Base-by-base conservation (phyloP, 2,113 vertebrate genomes). In the Nansenia antarctica region DNA sequence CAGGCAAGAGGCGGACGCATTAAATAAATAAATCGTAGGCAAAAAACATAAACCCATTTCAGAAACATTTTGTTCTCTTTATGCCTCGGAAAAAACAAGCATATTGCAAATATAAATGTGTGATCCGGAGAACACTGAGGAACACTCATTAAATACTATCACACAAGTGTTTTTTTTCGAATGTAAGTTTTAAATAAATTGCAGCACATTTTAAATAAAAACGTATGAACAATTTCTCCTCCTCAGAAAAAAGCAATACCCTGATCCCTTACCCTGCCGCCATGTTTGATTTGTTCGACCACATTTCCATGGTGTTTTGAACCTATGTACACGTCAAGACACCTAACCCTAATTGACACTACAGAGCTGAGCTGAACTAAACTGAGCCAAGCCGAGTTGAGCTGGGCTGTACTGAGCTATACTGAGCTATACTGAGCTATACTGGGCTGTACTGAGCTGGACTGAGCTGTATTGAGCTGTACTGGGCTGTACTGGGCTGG, bases 11-110 rank as follows among this genome's bases (percentile, higher is more conserved):
- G 54, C 52, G 55, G 37, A 61, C 55, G 26, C 49, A 61, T 74
- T 63, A 63, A 74, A 74, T 74, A 74, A 74, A 74, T 74, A 74
- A 74, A 73, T 73, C 49, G 66, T 14, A n/a, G n/a, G 22, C 24
- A 31, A n/a, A 31, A n/a, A 53, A 60, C 29, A 42, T 27, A 49
- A 9, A 49, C 7, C n/a, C n/a, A 20, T 37, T 5, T 5, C 35
- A 37, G 5, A 37, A 5, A 8, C 45, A 49, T 49, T 49, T 49
- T 42, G 15, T 18, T 49, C 5, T 49, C 45, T 49, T 49, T 49
- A 49, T 15, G 45, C n/a, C 2, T 49, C 15, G 45, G 45, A 6
- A 18, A 42, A n/a, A n/a, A n/a, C n/a, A n/a, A 42, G 39, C 39
- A 49, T 8, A 49, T 9, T 49, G n/a, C n/a, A 37, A 37, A 37